These are phyloP conservation scores for Nesospiza acunhae DNA, from an alignment of 2,113 vertebrate genomes.

Conservation along the genomic window DNA sequence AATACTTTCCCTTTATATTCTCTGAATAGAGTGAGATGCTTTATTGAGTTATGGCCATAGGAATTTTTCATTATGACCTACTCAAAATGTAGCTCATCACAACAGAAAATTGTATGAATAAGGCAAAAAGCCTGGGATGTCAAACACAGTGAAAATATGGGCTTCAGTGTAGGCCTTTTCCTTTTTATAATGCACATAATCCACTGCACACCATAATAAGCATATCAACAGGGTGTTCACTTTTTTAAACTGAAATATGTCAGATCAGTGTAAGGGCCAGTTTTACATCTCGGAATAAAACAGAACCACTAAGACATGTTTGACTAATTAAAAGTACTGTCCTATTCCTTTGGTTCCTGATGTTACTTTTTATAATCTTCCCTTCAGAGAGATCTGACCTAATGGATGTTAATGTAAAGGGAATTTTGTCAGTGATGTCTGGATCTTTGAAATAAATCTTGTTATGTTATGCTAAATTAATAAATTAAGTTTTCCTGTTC, in stretches of 20 bases:
- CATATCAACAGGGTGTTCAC: background rate
- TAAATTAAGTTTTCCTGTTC: constrained; percentile 1
- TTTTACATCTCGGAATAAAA: background rate
- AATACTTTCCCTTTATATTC: background rate
- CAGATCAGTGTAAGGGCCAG: background rate
- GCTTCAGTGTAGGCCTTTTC: background rate
- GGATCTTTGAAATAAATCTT: constrained; percentile 18
- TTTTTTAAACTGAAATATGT: background rate
- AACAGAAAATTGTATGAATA: background rate
- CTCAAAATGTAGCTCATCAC: background rate
- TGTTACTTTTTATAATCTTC: background rate
- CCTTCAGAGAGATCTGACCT: background rate
- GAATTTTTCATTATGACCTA: background rate
- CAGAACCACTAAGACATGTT: background rate
- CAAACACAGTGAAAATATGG: background rate
- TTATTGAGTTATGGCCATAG: background rate
- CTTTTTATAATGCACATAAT: background rate
- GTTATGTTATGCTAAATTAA: background rate
- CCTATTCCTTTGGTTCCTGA: background rate
- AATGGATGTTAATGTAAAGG: background rate
- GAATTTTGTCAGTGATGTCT: background rate
- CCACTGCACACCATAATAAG: background rate
- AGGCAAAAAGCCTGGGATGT: background rate
- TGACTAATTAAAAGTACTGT: background rate
- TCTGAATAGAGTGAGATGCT: background rate